These are phyloP conservation scores for Austrofundulus limnaeus DNA, from an alignment of 2,113 vertebrate species.

Conservation along the genomic window DNA sequence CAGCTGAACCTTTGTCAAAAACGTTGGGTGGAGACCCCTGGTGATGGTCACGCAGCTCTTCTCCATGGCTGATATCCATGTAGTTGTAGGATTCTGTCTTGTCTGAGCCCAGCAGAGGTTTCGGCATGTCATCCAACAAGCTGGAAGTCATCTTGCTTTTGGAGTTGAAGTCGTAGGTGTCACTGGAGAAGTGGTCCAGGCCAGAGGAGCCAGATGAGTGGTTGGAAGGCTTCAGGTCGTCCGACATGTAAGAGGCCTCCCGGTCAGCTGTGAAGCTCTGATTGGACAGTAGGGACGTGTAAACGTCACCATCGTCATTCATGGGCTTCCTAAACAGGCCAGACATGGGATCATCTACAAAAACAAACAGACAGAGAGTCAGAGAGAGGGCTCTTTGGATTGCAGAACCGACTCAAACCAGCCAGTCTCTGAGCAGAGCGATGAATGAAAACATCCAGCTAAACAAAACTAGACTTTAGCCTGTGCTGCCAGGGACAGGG, in stretches of 20 bases:
- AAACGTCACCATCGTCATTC: slow-evolving; percentile 83
- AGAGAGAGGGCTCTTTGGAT: slow-evolving; percentile 16
- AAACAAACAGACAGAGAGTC: slow-evolving; percentile 43
- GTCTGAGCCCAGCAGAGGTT: slow-evolving; percentile 83
- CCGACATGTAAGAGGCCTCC: slow-evolving; percentile 86
- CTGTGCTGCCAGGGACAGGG: slow-evolving; percentile 27
- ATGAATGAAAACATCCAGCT: slow-evolving; percentile 44
- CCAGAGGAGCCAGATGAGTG: slow-evolving; percentile 62
- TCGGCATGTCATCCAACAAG: slow-evolving; percentile 77
- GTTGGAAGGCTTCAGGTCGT: slow-evolving; percentile 76
- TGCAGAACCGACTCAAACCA: slow-evolving; percentile 37
- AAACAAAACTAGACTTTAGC: slow-evolving; percentile 42
- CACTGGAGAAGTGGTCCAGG: slow-evolving; percentile 79
- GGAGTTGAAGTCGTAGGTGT: slow-evolving; percentile 85
- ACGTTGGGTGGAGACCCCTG: slow-evolving; percentile 50
- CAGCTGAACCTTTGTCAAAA: slow-evolving; percentile 73
- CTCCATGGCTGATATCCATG: slow-evolving; percentile 91
- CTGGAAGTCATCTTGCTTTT: slow-evolving; percentile 88
- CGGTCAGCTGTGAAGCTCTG: slow-evolving; percentile 75
- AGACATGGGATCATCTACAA: slow-evolving; percentile 79
- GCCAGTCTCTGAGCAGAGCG: slow-evolving; percentile 29
- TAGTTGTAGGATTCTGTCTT: slow-evolving; percentile 92
- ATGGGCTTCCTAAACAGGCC: slow-evolving; percentile 75
- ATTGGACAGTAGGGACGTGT: slow-evolving; percentile 90
- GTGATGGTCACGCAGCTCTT: slow-evolving; percentile 71